phyloP scores from a whole-genome alignment of 2,797 vertebrate species.

The Cossypha niveicapilla region DNA sequence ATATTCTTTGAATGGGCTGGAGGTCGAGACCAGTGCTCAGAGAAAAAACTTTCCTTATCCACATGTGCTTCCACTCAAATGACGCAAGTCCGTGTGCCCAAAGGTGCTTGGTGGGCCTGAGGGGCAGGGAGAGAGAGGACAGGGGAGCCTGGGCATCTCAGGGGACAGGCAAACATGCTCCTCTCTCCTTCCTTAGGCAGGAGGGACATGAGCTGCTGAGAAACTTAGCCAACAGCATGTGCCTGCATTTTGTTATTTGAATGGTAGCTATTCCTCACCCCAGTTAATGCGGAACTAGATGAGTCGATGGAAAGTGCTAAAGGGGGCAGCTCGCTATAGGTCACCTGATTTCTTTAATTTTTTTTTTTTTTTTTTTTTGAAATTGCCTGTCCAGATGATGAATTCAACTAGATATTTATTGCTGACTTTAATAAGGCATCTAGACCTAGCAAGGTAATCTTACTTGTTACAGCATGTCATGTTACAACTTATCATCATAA shows the following conservation, averaged over 20 bases:
- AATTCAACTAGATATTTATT: constrained; percentile 49
- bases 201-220: neutral
- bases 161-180: neutral
- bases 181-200: neutral
- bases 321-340: neutral
- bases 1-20: neutral
- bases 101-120: rapidly evolving
- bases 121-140: neutral
- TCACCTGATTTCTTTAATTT: neutral
- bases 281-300: neutral
- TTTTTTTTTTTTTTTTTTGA: neutral
- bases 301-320: neutral
- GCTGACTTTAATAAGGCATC: constrained; percentile 34
- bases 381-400: constrained; percentile 46
- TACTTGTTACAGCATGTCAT: constrained; percentile 24
- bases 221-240: neutral
- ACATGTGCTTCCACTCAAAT: neutral
- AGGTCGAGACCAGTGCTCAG: neutral
- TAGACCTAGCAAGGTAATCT: constrained; percentile 32
- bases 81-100: rapidly evolving
- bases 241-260: neutral
- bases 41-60: neutral
- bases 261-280: neutral
- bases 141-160: neutral
- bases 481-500: constrained; percentile 51